Base-by-base conservation (phyloP, 2,113 vertebrate species). In the Halcyon senegalensis region DNA sequence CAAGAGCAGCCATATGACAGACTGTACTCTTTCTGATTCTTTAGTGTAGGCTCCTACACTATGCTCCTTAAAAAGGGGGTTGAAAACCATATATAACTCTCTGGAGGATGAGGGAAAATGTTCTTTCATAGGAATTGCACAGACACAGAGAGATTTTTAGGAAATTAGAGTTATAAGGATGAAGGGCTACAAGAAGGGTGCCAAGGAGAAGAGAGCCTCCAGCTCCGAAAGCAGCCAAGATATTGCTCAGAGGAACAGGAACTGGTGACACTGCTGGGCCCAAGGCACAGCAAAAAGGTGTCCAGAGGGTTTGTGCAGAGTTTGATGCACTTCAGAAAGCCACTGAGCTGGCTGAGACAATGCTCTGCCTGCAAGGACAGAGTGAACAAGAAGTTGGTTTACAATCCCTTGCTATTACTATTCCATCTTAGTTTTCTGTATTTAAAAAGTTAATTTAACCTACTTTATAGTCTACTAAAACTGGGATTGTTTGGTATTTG, bases 351-450 rank as follows among this genome's bases (percentile, higher is more conserved):
- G 6, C 18, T 75, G 66, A 85, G 58, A 63, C 21, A 53, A 50
- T 6, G 5, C 10, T 28, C 20, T 30, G 8, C 9, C 24, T 67
- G 15, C 0, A 10, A 72, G 43, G 33, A 76, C 19, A 23, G 0
- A 0, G 11, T 25, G 13, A 15, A 56, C 30, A 24, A 30, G 12
- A 92, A 70, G 8, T 5, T 59, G 6, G 15, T 23, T 73, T 74
- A 37, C 5, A 64, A 27, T 37, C 28, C 7, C 11, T 79, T 56
- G 53, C 46, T 44, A 21, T 24, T 44, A 39, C 5, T 68, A 33
- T 14, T 64, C 21, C 16, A 14, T 39, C 23, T 48, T 39, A 25
- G 20, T 59, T 60, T 62, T 79, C 56, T 88, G 18, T 33, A 85
- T 64, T 60, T 27, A 33, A 83, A 75, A 70, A 24, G 1, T 20